A percentile compares a stretch with the other conserved stretches of the same genome.
Evolutionary conservation across 2,113 vertebrate species (phyloP).

Genomic region (Oreochromis tanganicae): DNA sequence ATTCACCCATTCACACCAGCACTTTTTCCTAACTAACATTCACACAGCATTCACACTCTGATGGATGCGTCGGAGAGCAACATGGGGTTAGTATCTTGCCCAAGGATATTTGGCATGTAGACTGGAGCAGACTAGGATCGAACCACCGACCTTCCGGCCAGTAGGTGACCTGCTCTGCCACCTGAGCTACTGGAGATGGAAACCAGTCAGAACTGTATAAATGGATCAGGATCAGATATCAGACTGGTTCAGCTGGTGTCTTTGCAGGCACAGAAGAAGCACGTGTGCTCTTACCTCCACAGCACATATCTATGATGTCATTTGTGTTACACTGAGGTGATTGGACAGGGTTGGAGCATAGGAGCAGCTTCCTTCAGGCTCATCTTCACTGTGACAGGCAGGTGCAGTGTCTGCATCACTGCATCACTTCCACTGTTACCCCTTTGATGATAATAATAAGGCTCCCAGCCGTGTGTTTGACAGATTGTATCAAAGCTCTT

Average conservation of each 20-base stretch:
- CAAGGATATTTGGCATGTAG: neutral
- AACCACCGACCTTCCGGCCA: rapidly evolving
- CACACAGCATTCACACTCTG: neutral
- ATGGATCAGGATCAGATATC: neutral
- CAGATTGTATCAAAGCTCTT: too few relatives aligned
- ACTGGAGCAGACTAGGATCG: neutral
- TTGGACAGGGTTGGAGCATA: neutral
- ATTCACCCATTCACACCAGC: neutral
- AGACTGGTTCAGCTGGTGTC: neutral
- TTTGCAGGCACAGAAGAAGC: neutral
- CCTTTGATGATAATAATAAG: neutral
- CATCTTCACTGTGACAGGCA: neutral
- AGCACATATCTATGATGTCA: neutral
- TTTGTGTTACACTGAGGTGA: rapidly evolving
- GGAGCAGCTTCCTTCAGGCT: neutral
- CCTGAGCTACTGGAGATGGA: neutral
- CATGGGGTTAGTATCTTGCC: too few relatives aligned
- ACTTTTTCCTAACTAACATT: rapidly evolving
- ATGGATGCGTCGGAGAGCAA: rapidly evolving
- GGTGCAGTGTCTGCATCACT: neutral
- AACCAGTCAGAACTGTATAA: neutral
- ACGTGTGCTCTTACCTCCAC: neutral
- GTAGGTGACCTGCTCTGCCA: neutral
- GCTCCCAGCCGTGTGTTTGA: neutral
- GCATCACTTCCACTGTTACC: neutral